Base-by-base conservation (phyloP, 2,113 vertebrate genomes). In the Balaeniceps rex region DNA sequence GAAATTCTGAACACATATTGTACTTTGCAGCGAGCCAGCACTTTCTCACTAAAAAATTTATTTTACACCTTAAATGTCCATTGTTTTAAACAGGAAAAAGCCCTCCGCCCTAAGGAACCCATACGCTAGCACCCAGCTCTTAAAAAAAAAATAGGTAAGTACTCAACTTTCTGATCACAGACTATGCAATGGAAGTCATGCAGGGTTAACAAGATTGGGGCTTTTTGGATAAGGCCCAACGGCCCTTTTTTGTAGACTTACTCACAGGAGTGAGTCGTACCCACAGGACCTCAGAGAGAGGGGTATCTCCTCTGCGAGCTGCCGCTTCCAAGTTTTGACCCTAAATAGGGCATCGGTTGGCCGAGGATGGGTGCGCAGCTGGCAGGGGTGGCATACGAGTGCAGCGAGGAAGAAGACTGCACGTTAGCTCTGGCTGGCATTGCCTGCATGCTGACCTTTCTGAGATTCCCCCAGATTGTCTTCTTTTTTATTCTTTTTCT, bases 1-100 rank as follows among this genome's bases (percentile, higher is more conserved):
- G 36, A 60, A 94, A 87, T 94, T 88, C 76, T 89, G 74, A 87
- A 60, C 77, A 92, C 29, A 46, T 61, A 92, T 85, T 91, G 52
- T 71, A 24, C 84, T 94, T 84, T 3, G 12, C 70, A 87, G 66
- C 0, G 0, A 91, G 74, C 40, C 87, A 58, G 70, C 25, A 28
- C n/a, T 44, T 71, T 74, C 82, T 77, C 19, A 33, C 46, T 77
- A 64, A 69, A 94, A 85, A 40, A 25, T 0, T 15, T 49, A 28
- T 76, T 74, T 69, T 65, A 14, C 75, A 69, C n/a, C 24, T 87
- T 60, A 66, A 21, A 70, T 23, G 22, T 34, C 19, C 75, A 72
- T 93, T 94, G 83, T 90, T 95, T 85, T 38, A 54, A 72, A 61
- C 69, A 84, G 83, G 86, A 80, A 91, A 44, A 87, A 34, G 14